phyloP scores from a whole-genome alignment of 2,888 invertebrate species.

The Shargacucullia verbasci region DNA sequence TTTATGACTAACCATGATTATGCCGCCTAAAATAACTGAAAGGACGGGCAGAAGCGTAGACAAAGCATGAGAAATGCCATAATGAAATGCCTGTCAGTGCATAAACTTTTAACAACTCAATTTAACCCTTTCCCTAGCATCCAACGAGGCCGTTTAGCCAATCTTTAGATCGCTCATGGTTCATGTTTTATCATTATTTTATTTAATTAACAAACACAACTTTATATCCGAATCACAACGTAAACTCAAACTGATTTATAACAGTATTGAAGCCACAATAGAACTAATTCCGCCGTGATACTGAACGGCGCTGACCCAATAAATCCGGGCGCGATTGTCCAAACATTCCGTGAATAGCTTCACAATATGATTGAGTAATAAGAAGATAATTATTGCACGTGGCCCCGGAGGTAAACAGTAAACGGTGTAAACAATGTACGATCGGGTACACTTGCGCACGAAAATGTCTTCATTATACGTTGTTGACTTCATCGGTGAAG shows the following conservation, averaged over 20 bases:
- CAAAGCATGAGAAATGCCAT: too few relatives aligned
- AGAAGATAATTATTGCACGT: slow-evolving; percentile 77
- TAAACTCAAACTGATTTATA: slow-evolving; percentile 8
- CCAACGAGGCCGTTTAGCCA: too few relatives aligned
- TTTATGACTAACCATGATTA: slow-evolving; percentile 1
- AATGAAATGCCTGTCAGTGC: too few relatives aligned
- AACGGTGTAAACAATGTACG: slow-evolving; percentile 56
- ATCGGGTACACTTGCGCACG: slow-evolving; percentile 34
- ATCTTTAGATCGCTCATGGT: too few relatives aligned
- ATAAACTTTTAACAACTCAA: too few relatives aligned
- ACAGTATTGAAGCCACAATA: slow-evolving; percentile 33
- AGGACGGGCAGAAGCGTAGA: too few relatives aligned
- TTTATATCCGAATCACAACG: too few relatives aligned
- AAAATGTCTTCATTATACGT: slow-evolving; percentile 14
- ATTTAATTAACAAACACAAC: too few relatives aligned
- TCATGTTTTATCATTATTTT: not conserved
- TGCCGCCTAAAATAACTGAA: not conserved
- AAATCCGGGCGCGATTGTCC: slow-evolving; percentile 62
- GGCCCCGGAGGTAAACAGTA: slow-evolving; percentile 70
- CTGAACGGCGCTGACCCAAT: slow-evolving; percentile 64
- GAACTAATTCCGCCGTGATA: slow-evolving; percentile 37
- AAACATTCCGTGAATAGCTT: slow-evolving; percentile 75
- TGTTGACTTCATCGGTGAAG: too few relatives aligned
- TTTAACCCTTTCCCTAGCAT: too few relatives aligned
- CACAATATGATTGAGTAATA: slow-evolving; percentile 82